Conservation (phyloP, 2,797 vertebrate genomes). For the Chiloscyllium punctatum region DNA sequence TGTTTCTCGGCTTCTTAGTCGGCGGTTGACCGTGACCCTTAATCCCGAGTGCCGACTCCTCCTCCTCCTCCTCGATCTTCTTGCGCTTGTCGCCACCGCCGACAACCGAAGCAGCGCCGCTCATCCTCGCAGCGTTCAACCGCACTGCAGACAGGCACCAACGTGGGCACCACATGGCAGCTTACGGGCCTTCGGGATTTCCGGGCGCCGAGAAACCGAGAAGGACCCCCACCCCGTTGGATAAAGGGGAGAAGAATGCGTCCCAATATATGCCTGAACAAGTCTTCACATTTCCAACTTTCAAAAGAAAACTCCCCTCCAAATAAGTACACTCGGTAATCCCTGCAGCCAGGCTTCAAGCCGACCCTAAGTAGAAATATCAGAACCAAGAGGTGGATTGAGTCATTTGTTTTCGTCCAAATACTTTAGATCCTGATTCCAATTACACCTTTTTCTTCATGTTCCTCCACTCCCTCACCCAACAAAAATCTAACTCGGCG, state of each 20-base stretch:
- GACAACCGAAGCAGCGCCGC: not conserved
- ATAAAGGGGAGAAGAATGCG: not conserved
- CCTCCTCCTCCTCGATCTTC: slow-evolving; percentile 50
- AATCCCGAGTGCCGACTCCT: slow-evolving; percentile 54
- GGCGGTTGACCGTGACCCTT: not conserved
- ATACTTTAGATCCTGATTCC: not conserved
- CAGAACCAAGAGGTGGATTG: not conserved
- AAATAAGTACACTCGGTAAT: not conserved
- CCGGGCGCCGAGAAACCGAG: not conserved
- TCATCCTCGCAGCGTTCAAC: slow-evolving; percentile 33
- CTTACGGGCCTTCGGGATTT: not conserved
- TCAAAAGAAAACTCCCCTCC: not conserved
- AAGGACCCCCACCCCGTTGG: no score
- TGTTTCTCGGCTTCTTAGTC: not conserved
- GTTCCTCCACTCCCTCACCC: no score
- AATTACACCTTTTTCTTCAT: not conserved
- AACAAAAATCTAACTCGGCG: no score
- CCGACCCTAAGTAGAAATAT: not conserved
- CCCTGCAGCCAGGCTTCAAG: no score
- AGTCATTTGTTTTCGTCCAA: not conserved
- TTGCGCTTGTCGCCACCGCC: slow-evolving; percentile 39
- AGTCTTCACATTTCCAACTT: not conserved
- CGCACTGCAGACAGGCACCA: slow-evolving; percentile 40
- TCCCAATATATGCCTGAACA: not conserved
- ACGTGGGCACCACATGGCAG: slow-evolving; percentile 39